phyloP scores from a whole-genome alignment of 2,113 vertebrate species.

The Oxyruncus cristatus region DNA sequence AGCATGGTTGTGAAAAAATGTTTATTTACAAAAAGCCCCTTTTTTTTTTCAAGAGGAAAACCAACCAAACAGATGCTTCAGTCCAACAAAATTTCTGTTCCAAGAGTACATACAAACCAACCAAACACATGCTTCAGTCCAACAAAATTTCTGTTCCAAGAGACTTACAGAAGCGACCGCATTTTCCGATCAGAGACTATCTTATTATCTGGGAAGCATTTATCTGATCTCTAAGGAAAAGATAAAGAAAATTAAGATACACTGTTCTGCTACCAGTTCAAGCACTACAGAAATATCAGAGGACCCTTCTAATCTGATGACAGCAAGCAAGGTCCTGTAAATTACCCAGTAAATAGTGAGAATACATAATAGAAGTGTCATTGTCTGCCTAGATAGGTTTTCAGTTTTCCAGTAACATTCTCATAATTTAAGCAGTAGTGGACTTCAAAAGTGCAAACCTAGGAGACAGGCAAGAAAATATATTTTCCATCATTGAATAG shows the following conservation, averaged over 20 bases:
- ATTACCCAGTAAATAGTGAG: neutral
- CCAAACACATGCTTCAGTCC: neutral
- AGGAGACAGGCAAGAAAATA: neutral
- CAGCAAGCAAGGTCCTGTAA: neutral
- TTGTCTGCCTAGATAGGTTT: neutral
- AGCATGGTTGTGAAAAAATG: neutral
- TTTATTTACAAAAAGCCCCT: neutral
- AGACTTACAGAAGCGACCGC: neutral
- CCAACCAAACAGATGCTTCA: neutral
- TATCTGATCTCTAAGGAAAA: neutral
- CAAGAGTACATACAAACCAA: neutral
- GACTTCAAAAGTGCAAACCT: neutral
- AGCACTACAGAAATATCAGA: neutral
- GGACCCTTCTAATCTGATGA: neutral
- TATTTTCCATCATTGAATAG: neutral
- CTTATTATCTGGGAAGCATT: neutral
- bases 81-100: neutral
- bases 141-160: neutral
- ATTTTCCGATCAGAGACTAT: neutral
- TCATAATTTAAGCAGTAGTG: neutral
- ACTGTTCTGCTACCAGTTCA: neutral
- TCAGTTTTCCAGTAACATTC: neutral
- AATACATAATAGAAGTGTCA: neutral
- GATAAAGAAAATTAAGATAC: neutral
- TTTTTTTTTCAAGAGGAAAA: neutral